phyloP scores from a whole-genome alignment of 1,140 invertebrate species.

The Octopus sinensis region DNA sequence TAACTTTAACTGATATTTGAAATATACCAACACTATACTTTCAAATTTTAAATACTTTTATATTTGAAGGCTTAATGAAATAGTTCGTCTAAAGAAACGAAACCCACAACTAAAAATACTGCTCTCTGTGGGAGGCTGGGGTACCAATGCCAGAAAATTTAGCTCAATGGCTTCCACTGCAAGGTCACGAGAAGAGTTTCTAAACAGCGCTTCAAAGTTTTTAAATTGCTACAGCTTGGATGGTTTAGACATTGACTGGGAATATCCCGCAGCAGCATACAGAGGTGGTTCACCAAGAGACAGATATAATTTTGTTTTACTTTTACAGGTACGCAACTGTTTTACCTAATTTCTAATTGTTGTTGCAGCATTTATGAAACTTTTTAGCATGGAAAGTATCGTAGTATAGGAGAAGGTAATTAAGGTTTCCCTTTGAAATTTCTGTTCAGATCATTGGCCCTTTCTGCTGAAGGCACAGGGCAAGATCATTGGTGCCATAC shows the following conservation, averaged over 20 bases:
- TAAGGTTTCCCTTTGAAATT: too few species aligned
- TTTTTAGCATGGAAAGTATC: too few species aligned
- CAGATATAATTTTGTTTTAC: conserved; percentile 31
- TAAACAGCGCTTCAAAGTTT: not conserved
- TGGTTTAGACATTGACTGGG: conserved; percentile 22
- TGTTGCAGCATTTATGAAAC: too few species aligned
- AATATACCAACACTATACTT: too few species aligned
- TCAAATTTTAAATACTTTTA: not conserved
- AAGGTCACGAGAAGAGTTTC: not conserved
- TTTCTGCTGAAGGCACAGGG: too few species aligned
- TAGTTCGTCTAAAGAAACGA: not conserved
- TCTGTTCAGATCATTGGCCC: too few species aligned
- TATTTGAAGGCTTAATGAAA: not conserved
- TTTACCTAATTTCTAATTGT: too few species aligned
- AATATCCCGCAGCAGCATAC: conserved; percentile 14
- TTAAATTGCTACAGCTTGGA: conserved; percentile 13
- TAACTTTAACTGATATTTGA: too few species aligned
- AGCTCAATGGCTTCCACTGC: not conserved
- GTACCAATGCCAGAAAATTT: not conserved
- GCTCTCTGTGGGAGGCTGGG: not conserved
- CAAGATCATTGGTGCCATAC: too few species aligned
- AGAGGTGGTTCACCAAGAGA: conserved; percentile 29
- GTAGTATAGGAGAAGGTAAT: too few species aligned
- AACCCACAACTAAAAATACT: conserved; percentile 1
- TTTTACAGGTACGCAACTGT: conserved; percentile 26